Base-by-base conservation (phyloP, 2,888 invertebrate genomes). In the Ochlodes sylvanus region DNA sequence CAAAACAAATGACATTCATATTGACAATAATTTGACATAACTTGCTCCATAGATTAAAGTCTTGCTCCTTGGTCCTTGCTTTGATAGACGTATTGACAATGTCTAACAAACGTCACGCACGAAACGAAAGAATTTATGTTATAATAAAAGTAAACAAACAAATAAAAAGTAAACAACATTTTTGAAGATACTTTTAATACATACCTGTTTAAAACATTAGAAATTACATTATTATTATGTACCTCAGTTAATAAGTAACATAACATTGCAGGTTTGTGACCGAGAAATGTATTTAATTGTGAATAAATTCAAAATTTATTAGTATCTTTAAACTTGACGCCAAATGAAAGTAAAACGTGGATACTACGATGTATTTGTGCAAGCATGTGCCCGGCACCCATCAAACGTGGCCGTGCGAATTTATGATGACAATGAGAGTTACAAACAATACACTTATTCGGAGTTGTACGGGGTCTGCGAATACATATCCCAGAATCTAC, bases 391-490 rank as follows among this genome's bases (percentile, higher is more conserved):
- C 50, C 86, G 81, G 72, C 80, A 79, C 71, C 85, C 90, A 0
- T 84, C 90, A 0, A 85, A 77, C 47, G 77, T 85, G 34, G 93
- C 92, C 34, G 79, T 93, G 15, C 81, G 84, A 66, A 78, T 84
- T 10, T 91, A 88, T 61, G 77, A 83, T 63, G 77, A 83, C 10
- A 71, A 87, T 75, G 87, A 84, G 4, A 64, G 63, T 0, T 91
- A 88, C 66, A 82, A 82, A 71, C 82, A 77, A 32, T 92, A 87
- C 71, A 87, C 91, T 0, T 93, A 93, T 73, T 92, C 91, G 0
- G 92, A 93, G 72, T 75, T 94, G 7, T 92, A 89, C 71, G 92
- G 92, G 9, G 86, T 89, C 0, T 91, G 93, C 72, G 89, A 92
- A 76, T 91, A 90, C 74, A 83, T 94, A 64, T 86, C 89, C 5